Base-by-base conservation (phyloP, 1,140 invertebrate genomes). In the Pachypeltis micranthus region DNA sequence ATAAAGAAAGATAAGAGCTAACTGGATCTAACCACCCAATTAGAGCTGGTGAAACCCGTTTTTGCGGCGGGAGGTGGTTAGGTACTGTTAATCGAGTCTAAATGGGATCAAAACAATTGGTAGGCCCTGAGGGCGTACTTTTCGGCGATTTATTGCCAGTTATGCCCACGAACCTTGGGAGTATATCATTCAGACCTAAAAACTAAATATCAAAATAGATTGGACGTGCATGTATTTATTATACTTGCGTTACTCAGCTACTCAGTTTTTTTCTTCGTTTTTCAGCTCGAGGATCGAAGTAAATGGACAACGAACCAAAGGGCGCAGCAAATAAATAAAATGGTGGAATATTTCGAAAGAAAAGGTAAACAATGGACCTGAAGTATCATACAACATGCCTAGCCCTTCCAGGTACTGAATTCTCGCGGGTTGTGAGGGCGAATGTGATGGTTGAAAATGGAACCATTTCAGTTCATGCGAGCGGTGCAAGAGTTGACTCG, bases 331-430 rank as follows among this genome's bases (percentile, higher is more conserved):
- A 91, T 92, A 56, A 85, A 86, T 44, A 87, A 87, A 69, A 91
- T 91, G 63, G 89, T 92, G 12, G 88, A 92, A 66, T 92, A 91
- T 72, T 91, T 92, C 71, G 90, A 92, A 73, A 77, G 85, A 16
- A 89, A 90, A 75, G 76, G 80, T 68, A 70, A 75, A 0, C 65
- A 31, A 12, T 19, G 12, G 10, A 27, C 72, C 72, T 25, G 60
- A 67, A 4, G 62, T 70, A n/a, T n/a, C n/a, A n/a, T n/a, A n/a
- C 26, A 65, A 68, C 7, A 72, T 74, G 0, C 76, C 68, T 60
- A 70, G 74, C 1, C 74, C 71, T 59, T n/a, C n/a, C n/a, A n/a
- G n/a, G n/a, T n/a, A n/a, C n/a, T n/a, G n/a, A n/a, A n/a, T n/a
- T n/a, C n/a, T n/a, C n/a, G n/a, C n/a, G n/a, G n/a, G n/a, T n/a